Conservation (phyloP, 2,113 vertebrate genomes). For the Pyxicephalus adspersus region DNA sequence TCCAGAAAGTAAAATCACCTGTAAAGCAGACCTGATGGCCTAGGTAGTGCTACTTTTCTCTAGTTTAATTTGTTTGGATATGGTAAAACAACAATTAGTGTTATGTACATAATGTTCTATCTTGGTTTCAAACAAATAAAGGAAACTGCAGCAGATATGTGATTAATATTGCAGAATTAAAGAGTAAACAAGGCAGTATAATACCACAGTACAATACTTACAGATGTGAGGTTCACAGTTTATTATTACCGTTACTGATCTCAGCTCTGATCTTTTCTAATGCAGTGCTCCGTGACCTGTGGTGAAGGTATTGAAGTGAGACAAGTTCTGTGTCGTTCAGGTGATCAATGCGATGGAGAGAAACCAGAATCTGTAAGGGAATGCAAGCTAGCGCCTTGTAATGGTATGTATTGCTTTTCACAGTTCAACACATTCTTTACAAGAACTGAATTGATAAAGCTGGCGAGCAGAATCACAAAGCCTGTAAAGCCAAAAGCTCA, state of each 20-base stretch:
- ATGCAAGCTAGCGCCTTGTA: conserved; percentile 81
- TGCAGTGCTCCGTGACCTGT: conserved; percentile 90
- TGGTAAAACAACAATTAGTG: no score
- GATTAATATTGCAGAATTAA: no score
- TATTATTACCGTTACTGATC: not conserved
- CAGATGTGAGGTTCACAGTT: not conserved
- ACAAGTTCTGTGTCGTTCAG: conserved; percentile 80
- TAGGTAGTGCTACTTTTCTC: no score
- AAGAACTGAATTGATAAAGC: not conserved
- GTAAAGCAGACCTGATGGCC: no score
- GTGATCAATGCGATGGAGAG: conserved; percentile 83
- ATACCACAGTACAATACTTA: no score
- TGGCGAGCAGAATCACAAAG: not conserved
- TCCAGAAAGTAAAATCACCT: no score
- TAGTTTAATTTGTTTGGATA: no score
- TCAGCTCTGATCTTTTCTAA: not conserved
- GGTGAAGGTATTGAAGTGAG: conserved; percentile 86
- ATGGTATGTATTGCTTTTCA: conserved; percentile 73
- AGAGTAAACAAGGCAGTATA: no score
- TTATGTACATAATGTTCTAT: no score
- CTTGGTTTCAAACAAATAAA: no score
- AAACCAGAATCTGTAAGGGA: conserved; percentile 76
- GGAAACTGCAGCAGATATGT: no score
- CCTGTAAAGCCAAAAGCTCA: not conserved
- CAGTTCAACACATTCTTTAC: not conserved